Conservation (phyloP, 2,888 invertebrate genomes). For the Cosmopolites sordidus region DNA sequence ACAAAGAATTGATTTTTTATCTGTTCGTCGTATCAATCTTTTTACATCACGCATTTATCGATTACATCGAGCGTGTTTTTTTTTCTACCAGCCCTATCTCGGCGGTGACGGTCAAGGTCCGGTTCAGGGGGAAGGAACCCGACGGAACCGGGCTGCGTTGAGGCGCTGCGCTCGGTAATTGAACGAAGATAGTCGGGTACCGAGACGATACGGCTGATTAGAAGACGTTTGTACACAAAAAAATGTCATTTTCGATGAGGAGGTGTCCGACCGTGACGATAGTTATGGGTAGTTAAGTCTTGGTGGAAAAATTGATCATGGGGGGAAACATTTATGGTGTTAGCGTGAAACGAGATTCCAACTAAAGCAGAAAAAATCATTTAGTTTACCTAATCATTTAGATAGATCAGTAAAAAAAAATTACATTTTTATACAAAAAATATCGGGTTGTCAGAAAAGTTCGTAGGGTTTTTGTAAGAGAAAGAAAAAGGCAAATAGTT, state of each 20-base stretch:
- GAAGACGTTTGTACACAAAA: not conserved
- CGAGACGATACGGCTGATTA: no score
- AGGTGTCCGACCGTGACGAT: not conserved
- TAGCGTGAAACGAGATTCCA: not conserved
- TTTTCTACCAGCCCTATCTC: not conserved
- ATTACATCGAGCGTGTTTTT: constrained; percentile 11
- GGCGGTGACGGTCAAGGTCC: not conserved
- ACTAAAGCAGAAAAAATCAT: no score
- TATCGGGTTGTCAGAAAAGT: no score
- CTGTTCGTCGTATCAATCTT: constrained; percentile 1
- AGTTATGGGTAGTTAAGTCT: not conserved
- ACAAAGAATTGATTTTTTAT: constrained; percentile 2
- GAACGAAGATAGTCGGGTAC: no score
- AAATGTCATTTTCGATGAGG: not conserved
- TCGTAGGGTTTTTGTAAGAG: no score
- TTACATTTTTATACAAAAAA: no score
- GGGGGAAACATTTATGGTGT: no score
- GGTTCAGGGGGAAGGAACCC: not conserved
- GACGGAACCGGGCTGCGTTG: no score
- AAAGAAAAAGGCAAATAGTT: no score
- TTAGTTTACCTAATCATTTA: no score
- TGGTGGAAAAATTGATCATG: constrained; percentile 1
- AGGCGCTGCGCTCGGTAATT: no score
- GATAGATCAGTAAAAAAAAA: no score
- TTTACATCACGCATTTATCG: constrained; percentile 9